Evolutionary conservation across 2,797 vertebrate genomes (phyloP), one percentile per base, ranked within the genome.

Genomic region (Premnoplex brunnescens): DNA sequence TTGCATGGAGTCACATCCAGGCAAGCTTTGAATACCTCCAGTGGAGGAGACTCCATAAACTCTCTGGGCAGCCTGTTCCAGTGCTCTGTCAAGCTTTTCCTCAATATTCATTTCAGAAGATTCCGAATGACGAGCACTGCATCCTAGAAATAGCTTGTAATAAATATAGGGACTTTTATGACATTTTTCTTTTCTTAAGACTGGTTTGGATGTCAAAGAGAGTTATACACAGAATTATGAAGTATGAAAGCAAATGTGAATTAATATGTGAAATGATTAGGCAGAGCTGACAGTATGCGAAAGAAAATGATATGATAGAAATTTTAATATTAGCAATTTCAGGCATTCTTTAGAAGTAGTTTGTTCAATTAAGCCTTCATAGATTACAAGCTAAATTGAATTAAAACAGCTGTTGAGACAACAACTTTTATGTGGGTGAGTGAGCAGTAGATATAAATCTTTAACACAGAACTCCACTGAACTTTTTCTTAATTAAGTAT

Each of bases 371-470:
- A 85, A 73, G 10, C 84, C 34, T 90, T 92, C 34, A 52, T 67
- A 67, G 78, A n/a, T 88, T 85, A 63, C n/a, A 80, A 86, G 69
- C 81, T 75, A 87, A 87, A 91, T 64, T 58, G 51, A 91, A 86
- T 93, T 63, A 80, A 85, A 93, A 24, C 21, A 63, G 21, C 63
- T 93, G 39, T 86, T 93, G 80, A 67, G 94, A 76, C 4, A 37
- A 39, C 37, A 63, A 14, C 21, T 76, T 16, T 17, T 34, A 67
- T 46, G 18, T 2, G 6, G 7, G 9, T 9, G 17, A 79, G 14
- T 52, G 63, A 81, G 48, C 24, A 78, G 32, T 59, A 66, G 79
- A 52, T 79, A 51, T 58, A 89, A 82, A 26, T 91, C 62, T 90
- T 90, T 34, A 76, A 41, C 2, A 37, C 2, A 48, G 28, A 60